Conservation (phyloP, 2,797 vertebrate species). For the Eulemur mongoz region DNA sequence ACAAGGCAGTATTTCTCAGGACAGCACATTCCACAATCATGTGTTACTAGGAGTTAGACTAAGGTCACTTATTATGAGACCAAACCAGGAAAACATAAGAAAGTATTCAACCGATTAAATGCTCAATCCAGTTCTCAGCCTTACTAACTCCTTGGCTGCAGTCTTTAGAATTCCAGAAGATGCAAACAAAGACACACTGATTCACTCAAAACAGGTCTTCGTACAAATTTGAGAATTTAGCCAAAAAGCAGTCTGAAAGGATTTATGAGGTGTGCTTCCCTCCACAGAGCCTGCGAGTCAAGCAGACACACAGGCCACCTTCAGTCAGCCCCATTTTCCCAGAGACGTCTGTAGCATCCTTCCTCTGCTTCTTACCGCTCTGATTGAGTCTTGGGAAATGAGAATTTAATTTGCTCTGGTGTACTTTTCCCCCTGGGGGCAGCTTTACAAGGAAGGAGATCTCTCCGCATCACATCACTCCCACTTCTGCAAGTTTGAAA, state of each 20-base stretch:
- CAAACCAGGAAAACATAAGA: slow-evolving; percentile 56
- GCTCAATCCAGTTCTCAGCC: background rate
- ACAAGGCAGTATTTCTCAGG: slow-evolving; percentile 45
- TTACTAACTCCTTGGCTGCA: slow-evolving; percentile 20
- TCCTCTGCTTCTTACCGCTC: background rate
- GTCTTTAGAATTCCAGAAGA: slow-evolving; percentile 49
- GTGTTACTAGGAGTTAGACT: slow-evolving; percentile 55
- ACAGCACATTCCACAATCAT: slow-evolving; percentile 57
- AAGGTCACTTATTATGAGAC: slow-evolving; percentile 59
- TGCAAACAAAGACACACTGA: slow-evolving; percentile 54
- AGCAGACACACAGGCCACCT: background rate
- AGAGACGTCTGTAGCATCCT: background rate
- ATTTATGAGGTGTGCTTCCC: background rate
- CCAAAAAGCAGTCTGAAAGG: slow-evolving; percentile 34
- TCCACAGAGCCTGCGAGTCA: background rate
- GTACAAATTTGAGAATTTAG: background rate
- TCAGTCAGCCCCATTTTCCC: background rate
- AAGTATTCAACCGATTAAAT: slow-evolving; percentile 54
- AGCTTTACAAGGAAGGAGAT: background rate
- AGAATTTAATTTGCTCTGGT: slow-evolving; percentile 19
- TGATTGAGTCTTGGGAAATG: background rate
- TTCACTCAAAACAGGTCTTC: slow-evolving; percentile 34
- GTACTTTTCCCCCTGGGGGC: background rate
- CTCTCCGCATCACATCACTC: background rate
- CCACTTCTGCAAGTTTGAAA: background rate